These are phyloP conservation scores for Drosophila pruinosa DNA, from an alignment of 1,140 invertebrate species.

Conservation along the genomic window DNA sequence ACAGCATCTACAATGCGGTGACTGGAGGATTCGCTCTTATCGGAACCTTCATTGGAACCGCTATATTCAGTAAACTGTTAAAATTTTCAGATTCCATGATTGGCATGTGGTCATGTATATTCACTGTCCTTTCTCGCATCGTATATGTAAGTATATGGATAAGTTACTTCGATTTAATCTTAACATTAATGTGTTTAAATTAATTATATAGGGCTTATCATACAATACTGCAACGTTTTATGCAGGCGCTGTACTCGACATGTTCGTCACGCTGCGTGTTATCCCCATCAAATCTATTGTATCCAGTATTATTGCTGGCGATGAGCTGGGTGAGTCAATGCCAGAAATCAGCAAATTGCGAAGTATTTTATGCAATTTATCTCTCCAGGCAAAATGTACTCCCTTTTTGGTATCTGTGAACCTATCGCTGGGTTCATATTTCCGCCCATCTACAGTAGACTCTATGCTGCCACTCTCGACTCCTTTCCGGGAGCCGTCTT, in stretches of 20 bases:
- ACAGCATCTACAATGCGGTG: slow-evolving; percentile 68
- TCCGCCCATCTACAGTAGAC: slow-evolving; percentile 68
- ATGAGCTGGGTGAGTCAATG: slow-evolving; percentile 70
- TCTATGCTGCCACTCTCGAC: slow-evolving; percentile 70
- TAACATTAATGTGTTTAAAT: no score
- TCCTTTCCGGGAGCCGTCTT: slow-evolving; percentile 77
- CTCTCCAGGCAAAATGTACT: slow-evolving; percentile 79
- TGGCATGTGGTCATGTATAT: slow-evolving; percentile 69
- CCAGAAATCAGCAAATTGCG: neutral
- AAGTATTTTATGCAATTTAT: neutral
- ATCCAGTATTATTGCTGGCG: slow-evolving; percentile 72
- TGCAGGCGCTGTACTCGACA: slow-evolving; percentile 69
- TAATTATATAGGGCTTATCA: slow-evolving; percentile 59
- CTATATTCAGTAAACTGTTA: slow-evolving; percentile 73
- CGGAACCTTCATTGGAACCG: slow-evolving; percentile 79
- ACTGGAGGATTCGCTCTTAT: slow-evolving; percentile 54
- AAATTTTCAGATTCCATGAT: slow-evolving; percentile 75
- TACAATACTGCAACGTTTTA: slow-evolving; percentile 66
- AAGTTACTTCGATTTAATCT: neutral
- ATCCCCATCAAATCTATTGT: slow-evolving; percentile 81
- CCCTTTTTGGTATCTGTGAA: slow-evolving; percentile 79
- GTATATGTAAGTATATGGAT: slow-evolving; percentile 63
- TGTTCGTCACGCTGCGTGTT: slow-evolving; percentile 74
- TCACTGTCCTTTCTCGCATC: slow-evolving; percentile 64
- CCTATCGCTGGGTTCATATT: slow-evolving; percentile 77